Percentiles rank a stretch among this genome's conserved stretches.
Evolutionary conservation across 2,888 invertebrate species (phyloP).

Genomic region (Torymus aiolomorphi): DNA sequence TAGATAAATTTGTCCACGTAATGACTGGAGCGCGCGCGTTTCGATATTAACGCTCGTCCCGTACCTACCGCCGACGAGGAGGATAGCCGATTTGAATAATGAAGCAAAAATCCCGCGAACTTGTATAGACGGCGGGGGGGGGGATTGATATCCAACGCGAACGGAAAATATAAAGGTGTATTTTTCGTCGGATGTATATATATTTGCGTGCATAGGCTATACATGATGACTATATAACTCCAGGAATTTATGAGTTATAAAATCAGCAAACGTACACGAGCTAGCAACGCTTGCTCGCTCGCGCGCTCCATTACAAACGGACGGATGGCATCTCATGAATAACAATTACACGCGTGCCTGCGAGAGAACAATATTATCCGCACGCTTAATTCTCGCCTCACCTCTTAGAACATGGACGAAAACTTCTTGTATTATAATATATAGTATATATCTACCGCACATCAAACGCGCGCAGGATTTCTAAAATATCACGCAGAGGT

Average conservation of each 20-base stretch:
- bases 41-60: too few relatives aligned
- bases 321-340: too few relatives aligned
- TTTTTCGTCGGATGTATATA: neutral
- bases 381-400: too few relatives aligned
- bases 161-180: neutral
- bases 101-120: neutral
- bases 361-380: too few relatives aligned
- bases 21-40: too few relatives aligned
- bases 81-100: slow-evolving; percentile 1
- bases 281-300: neutral
- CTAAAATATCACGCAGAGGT: slow-evolving; percentile 57
- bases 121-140: neutral
- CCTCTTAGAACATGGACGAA: too few relatives aligned
- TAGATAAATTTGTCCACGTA: too few relatives aligned
- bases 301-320: neutral
- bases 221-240: neutral
- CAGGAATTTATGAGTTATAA: slow-evolving; percentile 17
- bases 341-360: too few relatives aligned
- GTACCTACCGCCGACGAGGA: neutral
- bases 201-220: too few relatives aligned
- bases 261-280: slow-evolving; percentile 3
- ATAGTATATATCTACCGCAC: too few relatives aligned
- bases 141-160: neutral
- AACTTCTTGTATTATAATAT: too few relatives aligned
- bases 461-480: neutral